Base-by-base conservation (phyloP, 2,113 vertebrate species). In the Calidris pygmaea region DNA sequence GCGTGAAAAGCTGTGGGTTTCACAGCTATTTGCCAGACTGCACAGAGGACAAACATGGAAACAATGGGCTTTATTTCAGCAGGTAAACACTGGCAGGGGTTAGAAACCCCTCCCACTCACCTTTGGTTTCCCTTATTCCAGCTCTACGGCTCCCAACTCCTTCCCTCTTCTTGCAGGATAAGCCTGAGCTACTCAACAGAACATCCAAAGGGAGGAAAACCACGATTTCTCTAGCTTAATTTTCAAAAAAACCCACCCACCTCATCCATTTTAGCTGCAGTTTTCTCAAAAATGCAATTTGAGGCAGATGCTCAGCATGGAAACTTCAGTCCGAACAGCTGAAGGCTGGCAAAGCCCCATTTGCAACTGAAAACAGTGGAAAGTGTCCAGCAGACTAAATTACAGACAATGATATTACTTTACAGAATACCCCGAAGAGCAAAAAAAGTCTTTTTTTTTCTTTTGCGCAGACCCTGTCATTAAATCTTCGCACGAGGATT, bases 321-420 rank as follows among this genome's bases (percentile, higher is more conserved):
- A 94, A 96, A 93, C 55, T 84, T 91, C 39, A 48, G 34, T 74
- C 62, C 56, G 74, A 91, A 32, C 9, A 68, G 60, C 48, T 80
- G 81, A 85, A 72, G 48, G 17, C 37, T 87, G 63, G 77, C 59
- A 94, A 77, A 92, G 41, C 30, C 47, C 71, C 80, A 80, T 80
- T 41, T 88, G 50, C 90, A 85, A 55, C 68, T 50, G 37, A 58
- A 90, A 91, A 55, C 55, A 77, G 71, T 55, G 63, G 75, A 89
- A 90, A 93, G 75, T n/a, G 32, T 77, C 90, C 87, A 78, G 67
- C 52, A 95, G 55, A 66, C 75, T 88, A 55, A 70, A 71, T 34
- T 30, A 73, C 30, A 50, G 34, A 53, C 62, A 76, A 37, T 13
- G 4, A 14, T 45, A 76, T 5, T 93, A n/a, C 71, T 91, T 93